Conservation (phyloP, 2,113 vertebrate species). For the Archocentrus centrarchus region DNA sequence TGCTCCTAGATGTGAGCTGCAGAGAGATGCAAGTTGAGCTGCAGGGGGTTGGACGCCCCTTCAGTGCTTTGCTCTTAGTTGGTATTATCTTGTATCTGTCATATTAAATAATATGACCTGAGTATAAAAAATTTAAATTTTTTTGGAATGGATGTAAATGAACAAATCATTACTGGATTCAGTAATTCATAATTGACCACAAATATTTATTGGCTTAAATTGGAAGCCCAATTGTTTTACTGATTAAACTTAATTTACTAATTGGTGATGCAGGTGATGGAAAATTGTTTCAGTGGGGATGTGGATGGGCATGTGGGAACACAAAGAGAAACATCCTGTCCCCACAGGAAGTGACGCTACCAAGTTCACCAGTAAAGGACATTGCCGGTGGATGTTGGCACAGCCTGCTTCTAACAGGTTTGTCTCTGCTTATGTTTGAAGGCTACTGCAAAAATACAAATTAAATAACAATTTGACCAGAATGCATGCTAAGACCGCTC, state of each 20-base stretch:
- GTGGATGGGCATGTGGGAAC: constrained; percentile 57
- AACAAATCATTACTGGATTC: background rate
- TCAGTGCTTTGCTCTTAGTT: constrained; percentile 33
- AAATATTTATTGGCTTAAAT: background rate
- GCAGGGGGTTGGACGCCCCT: constrained; percentile 36
- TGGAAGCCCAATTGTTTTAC: background rate
- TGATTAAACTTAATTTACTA: background rate
- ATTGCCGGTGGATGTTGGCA: constrained; percentile 56
- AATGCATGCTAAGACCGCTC: background rate
- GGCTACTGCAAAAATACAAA: background rate
- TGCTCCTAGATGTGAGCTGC: constrained; percentile 48
- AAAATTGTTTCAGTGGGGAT: constrained; percentile 63
- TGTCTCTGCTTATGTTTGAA: constrained; percentile 10
- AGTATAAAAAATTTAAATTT: background rate
- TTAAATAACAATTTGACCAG: background rate
- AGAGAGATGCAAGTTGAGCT: constrained; percentile 59
- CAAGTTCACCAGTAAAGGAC: constrained; percentile 36
- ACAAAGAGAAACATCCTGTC: constrained; percentile 48
- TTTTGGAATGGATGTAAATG: background rate
- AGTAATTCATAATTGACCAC: background rate
- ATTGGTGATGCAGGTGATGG: constrained; percentile 50
- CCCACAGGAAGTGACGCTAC: constrained; percentile 54
- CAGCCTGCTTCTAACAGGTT: constrained; percentile 67
- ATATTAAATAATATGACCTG: background rate
- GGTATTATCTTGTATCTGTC: background rate